Evolutionary conservation across 2,113 vertebrate species (phyloP), one percentile per base, ranked within the genome.

Genomic region (Mionectes macconnelli): DNA sequence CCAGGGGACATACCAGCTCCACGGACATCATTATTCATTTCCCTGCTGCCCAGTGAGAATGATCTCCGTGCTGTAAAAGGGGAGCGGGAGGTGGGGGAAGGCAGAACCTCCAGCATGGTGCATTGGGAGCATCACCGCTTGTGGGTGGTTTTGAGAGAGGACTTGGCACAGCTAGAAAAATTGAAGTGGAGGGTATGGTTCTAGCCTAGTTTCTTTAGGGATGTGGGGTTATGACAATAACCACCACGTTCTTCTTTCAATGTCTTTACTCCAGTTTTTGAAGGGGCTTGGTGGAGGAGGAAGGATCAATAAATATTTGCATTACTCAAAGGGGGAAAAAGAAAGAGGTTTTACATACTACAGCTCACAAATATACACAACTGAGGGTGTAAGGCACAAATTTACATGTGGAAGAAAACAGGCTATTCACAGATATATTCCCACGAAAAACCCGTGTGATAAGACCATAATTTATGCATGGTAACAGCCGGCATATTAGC

Each of bases 311-410:
- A 98, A 98, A 98, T 97, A 98, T 96, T 96, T 96, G 97, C 93
- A 97, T 96, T 96, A 97, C 95, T 97, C 96, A 94, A 87, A 94
- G 97, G 97, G 97, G 96, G 94, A 91, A 89, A 91, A 92, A 87
- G 85, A 91, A 80, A 84, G 86, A 93, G 86, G 82, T 94, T 97
- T 96, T 97, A 97, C 96, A 95, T 94, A 97, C 55, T 98, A 99
- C 98, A 98, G 97, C 98, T 98, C 98, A 99, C 98, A 99, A 98
- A 98, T 98, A 98, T 98, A 99, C 98, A 99, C 99, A 99, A 99
- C 98, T 98, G 96, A 98, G 97, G 98, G 99, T 98, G 99, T 99
- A 99, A 99, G 99, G 99, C 99, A 99, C 99, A 99, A 98, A 99
- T 99, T 99, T 99, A 99, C 99, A 99, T 98, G 99, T 99, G 99